These are phyloP conservation scores for Chrysina gloriosa DNA, from an alignment of 2,888 invertebrate species.

Conservation along the genomic window DNA sequence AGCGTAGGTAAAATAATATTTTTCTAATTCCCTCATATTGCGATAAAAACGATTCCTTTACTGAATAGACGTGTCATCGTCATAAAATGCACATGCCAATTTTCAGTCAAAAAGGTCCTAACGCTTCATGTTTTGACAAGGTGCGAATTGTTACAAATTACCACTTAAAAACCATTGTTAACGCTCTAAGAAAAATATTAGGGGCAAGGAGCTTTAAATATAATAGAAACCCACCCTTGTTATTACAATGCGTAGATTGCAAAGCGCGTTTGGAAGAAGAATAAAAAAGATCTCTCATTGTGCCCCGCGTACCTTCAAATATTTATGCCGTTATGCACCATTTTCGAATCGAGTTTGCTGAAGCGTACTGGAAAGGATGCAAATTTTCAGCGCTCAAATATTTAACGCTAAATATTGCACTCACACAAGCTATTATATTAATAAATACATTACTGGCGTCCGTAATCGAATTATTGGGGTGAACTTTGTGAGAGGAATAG, in stretches of 20 bases:
- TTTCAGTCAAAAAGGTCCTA: conserved; percentile 43
- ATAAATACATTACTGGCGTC: conserved; percentile 55
- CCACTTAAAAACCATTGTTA: conserved; percentile 54
- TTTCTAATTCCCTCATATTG: conserved; percentile 11
- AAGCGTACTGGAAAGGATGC: not conserved
- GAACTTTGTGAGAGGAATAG: conserved; percentile 52
- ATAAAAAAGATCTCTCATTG: not conserved
- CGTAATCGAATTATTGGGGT: conserved; percentile 53
- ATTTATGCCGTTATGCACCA: not conserved
- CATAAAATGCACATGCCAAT: conserved; percentile 48
- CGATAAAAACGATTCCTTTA: not conserved
- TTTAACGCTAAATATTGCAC: conserved; percentile 18
- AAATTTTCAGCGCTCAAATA: conserved; percentile 8
- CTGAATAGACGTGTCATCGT: conserved; percentile 46
- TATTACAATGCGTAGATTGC: conserved; percentile 11
- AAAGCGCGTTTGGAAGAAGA: not conserved
- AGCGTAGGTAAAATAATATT: conserved; percentile 29
- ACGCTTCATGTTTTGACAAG: conserved; percentile 54
- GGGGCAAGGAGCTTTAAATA: conserved; percentile 18
- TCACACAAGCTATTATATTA: conserved; percentile 47
- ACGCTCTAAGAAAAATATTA: conserved; percentile 40
- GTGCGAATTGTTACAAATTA: conserved; percentile 55
- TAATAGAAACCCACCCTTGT: conserved; percentile 23
- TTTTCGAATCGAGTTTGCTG: not conserved
- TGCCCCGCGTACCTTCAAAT: not conserved